Conservation (phyloP, 2,797 vertebrate genomes). For the Liasis olivaceus region DNA sequence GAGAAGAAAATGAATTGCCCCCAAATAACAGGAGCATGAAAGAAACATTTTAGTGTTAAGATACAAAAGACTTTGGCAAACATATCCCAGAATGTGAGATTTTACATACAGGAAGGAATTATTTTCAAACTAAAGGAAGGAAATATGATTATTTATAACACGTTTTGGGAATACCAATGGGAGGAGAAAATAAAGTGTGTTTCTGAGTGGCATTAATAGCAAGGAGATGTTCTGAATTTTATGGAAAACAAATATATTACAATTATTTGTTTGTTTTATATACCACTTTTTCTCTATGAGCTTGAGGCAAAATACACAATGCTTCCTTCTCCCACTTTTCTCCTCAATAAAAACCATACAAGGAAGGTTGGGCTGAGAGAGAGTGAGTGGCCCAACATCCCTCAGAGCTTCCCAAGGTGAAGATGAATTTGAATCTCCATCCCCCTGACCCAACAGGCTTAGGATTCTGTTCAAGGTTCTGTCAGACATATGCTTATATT, state of each 20-base stretch:
- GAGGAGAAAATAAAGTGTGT: not conserved
- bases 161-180: not conserved
- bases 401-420: not conserved
- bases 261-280: not conserved
- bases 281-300: not conserved
- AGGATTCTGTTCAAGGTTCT: not conserved
- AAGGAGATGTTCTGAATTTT: not conserved
- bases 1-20: not conserved
- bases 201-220: not conserved
- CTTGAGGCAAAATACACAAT: not conserved
- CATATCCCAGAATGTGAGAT: not conserved
- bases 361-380: not conserved
- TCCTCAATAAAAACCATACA: not conserved
- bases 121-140: not conserved
- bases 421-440: not conserved
- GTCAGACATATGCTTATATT: not conserved
- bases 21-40: not conserved
- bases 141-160: not conserved
- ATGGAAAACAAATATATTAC: not conserved
- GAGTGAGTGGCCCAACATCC: not conserved
- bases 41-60: not conserved
- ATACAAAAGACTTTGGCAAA: not conserved
- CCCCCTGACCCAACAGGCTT: not conserved
- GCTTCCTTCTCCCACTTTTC: not conserved
- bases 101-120: not conserved